Evolutionary conservation across 2,888 invertebrate species (phyloP).

Genomic region (Mayetiola destructor): DNA sequence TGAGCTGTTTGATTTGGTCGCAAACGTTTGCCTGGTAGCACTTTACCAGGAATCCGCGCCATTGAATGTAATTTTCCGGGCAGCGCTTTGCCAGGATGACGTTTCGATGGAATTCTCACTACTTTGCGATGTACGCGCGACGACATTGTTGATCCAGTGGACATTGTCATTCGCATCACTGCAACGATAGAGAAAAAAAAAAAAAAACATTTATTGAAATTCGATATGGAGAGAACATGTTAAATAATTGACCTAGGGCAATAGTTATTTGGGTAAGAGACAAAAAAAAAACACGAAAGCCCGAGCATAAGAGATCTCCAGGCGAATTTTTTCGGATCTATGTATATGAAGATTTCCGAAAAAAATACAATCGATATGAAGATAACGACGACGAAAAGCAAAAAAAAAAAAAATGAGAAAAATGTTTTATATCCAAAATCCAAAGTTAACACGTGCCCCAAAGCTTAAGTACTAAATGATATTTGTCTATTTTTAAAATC

Average conservation of each 20-base stretch:
- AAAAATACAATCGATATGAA: not conserved
- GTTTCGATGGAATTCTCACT: slow-evolving; percentile 51
- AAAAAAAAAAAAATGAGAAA: not conserved
- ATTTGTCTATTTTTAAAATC: slow-evolving; percentile 4
- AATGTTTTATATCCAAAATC: not conserved
- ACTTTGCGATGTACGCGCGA: slow-evolving; percentile 52
- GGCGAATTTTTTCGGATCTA: too few relatives aligned
- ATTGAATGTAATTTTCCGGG: slow-evolving; percentile 36
- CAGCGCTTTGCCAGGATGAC: slow-evolving; percentile 37
- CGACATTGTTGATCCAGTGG: slow-evolving; percentile 50
- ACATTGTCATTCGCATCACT: slow-evolving; percentile 58
- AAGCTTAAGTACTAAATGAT: not conserved
- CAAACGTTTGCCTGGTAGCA: slow-evolving; percentile 33
- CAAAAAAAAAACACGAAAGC: too few relatives aligned
- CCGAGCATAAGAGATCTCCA: too few relatives aligned
- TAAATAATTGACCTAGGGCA: too few relatives aligned
- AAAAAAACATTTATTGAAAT: too few relatives aligned
- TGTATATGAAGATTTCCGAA: too few relatives aligned
- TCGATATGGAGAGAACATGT: too few relatives aligned
- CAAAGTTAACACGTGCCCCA: not conserved
- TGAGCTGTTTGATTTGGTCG: slow-evolving; percentile 32
- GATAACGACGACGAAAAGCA: slow-evolving; percentile 16
- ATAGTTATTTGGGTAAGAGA: too few relatives aligned
- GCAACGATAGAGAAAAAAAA: slow-evolving; percentile 16
- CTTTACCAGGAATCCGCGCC: slow-evolving; percentile 34